Conservation (phyloP, 2,113 vertebrate species). For the Haemorhous mexicanus region DNA sequence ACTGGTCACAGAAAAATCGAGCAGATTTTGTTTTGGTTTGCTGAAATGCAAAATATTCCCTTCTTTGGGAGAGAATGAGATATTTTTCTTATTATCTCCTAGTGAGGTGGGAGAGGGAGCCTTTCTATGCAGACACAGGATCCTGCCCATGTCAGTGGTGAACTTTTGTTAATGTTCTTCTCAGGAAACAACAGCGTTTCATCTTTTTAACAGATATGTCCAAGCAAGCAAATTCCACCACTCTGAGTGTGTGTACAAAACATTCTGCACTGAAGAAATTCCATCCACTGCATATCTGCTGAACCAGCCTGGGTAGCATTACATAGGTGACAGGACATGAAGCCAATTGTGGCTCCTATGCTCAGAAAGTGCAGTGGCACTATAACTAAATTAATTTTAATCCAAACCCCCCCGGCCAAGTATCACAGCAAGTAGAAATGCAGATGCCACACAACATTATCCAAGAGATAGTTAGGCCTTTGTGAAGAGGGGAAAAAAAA, state of each 20-base stretch:
- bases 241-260: neutral
- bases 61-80: conserved; percentile 32
- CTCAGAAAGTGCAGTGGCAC: neutral
- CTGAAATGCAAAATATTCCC: conserved; percentile 38
- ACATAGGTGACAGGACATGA: neutral
- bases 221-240: conserved; percentile 42
- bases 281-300: neutral
- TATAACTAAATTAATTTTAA: neutral
- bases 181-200: neutral
- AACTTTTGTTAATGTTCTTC: neutral
- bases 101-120: neutral
- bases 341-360: neutral
- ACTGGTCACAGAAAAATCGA: neutral
- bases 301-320: neutral
- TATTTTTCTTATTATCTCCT: conserved; percentile 8
- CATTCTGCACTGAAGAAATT: neutral
- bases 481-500: neutral
- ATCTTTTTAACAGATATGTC: conserved; percentile 7
- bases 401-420: neutral
- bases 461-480: neutral
- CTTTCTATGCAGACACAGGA: neutral
- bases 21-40: neutral
- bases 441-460: neutral
- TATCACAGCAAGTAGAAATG: neutral
- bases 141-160: neutral